These are phyloP conservation scores for Aporophyla lueneburgensis DNA, from an alignment of 2,888 invertebrate genomes.

Conservation along the genomic window DNA sequence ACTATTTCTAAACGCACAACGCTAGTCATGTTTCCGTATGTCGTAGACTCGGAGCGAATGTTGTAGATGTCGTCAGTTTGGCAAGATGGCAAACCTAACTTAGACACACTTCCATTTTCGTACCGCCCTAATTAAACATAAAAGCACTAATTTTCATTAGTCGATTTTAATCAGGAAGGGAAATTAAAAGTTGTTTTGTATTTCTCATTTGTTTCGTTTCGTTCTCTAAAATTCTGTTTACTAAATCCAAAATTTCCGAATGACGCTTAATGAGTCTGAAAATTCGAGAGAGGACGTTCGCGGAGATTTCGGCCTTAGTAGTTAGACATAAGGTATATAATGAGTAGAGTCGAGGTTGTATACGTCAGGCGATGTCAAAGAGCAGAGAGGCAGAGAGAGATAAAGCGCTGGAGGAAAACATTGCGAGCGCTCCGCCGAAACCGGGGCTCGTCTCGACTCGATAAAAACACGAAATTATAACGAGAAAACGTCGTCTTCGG, in stretches of 20 bases:
- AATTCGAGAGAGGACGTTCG: conserved; percentile 74
- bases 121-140: conserved; percentile 51
- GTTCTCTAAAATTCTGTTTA: conserved; percentile 81
- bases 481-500: conserved; percentile 69
- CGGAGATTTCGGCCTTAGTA: conserved; percentile 73
- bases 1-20: conserved; percentile 79
- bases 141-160: conserved; percentile 58
- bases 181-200: conserved; percentile 69
- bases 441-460: conserved; percentile 69
- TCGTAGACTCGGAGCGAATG: conserved; percentile 48
- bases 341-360: conserved; percentile 72
- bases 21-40: conserved; percentile 77
- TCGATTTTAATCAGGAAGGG: conserved; percentile 61
- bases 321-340: conserved; percentile 77
- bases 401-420: conserved; percentile 87
- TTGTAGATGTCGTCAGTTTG: conserved; percentile 62
- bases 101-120: conserved; percentile 23
- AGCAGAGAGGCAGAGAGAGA: conserved; percentile 85
- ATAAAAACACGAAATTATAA: conserved; percentile 76
- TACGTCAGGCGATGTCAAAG: conserved; percentile 88
- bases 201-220: conserved; percentile 73
- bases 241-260: conserved; percentile 87
- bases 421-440: conserved; percentile 71
- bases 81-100: conserved; percentile 27
- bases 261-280: conserved; percentile 87